phyloP scores from a whole-genome alignment of 1,140 invertebrate species.

The Procambarus clarkii region DNA sequence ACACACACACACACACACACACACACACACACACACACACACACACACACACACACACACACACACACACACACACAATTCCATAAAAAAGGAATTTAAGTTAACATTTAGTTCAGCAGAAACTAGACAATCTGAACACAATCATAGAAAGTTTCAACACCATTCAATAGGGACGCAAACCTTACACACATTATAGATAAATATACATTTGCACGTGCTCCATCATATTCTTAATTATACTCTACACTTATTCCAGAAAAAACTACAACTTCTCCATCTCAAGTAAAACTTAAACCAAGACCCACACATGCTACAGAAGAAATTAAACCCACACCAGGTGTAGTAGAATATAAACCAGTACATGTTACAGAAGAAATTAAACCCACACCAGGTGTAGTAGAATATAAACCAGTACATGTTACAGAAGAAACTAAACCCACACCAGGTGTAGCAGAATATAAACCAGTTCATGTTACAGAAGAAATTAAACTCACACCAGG shows the following conservation, averaged over 20 bases:
- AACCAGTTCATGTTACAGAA: not conserved
- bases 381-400: not conserved
- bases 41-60: not conserved
- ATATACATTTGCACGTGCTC: no score
- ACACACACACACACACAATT: no score
- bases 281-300: not conserved
- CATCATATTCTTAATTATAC: no score
- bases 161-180: no score
- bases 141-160: no score
- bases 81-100: no score
- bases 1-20: slow-evolving; percentile 9
- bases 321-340: not conserved
- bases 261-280: not conserved
- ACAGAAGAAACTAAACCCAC: not conserved
- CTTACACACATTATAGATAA: no score
- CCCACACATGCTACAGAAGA: not conserved
- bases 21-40: slow-evolving; percentile 13
- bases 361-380: slow-evolving; percentile 15
- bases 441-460: slow-evolving; percentile 6
- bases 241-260: not conserved
- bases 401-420: no score
- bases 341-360: slow-evolving; percentile 29
- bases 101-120: no score
- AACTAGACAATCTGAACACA: no score
- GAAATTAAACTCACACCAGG: slow-evolving; percentile 36